phyloP scores from a whole-genome alignment of 1,140 invertebrate genomes.

The Drosophila ercepeae region DNA sequence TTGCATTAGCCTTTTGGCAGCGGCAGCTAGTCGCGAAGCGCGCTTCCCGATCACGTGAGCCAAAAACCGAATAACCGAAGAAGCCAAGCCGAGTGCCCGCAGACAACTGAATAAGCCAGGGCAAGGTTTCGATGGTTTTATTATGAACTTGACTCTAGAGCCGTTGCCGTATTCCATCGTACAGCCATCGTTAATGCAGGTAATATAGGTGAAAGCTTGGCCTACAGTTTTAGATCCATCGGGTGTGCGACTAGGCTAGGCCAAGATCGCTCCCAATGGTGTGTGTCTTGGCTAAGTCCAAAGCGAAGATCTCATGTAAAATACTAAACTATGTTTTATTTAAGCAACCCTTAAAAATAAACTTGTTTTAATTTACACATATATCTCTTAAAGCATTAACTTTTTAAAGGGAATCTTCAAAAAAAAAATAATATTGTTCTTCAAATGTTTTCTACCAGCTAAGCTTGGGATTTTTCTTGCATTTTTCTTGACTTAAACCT shows the following conservation, averaged over 20 bases:
- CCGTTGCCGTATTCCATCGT: constrained; percentile 18
- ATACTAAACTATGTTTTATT: background rate
- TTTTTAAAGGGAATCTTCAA: too few species aligned
- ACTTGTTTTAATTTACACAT: too few species aligned
- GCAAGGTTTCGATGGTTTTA: constrained; percentile 68
- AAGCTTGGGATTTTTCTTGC: background rate
- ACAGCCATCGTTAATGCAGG: constrained; percentile 6
- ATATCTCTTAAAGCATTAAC: too few species aligned
- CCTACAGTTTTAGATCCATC: background rate
- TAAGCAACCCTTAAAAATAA: too few species aligned
- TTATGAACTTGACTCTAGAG: constrained; percentile 67
- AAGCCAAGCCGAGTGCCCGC: constrained; percentile 45
- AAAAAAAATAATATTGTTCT: too few species aligned
- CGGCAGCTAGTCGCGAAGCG: constrained; percentile 23
- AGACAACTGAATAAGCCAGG: constrained; percentile 66
- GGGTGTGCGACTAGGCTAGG: background rate
- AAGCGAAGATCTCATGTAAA: background rate
- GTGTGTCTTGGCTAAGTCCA: background rate
- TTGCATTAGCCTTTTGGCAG: constrained; percentile 30
- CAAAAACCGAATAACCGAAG: constrained; percentile 4
- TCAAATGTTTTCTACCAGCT: background rate
- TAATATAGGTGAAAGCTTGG: constrained; percentile 65
- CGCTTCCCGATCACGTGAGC: constrained; percentile 52
- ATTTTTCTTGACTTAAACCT: constrained; percentile 23
- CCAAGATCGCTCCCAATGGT: background rate